A percentile compares a stretch with the other conserved stretches of the same genome.
phyloP scores from a whole-genome alignment of 1,140 invertebrate species.

The Caenorhabditis brenneri region DNA sequence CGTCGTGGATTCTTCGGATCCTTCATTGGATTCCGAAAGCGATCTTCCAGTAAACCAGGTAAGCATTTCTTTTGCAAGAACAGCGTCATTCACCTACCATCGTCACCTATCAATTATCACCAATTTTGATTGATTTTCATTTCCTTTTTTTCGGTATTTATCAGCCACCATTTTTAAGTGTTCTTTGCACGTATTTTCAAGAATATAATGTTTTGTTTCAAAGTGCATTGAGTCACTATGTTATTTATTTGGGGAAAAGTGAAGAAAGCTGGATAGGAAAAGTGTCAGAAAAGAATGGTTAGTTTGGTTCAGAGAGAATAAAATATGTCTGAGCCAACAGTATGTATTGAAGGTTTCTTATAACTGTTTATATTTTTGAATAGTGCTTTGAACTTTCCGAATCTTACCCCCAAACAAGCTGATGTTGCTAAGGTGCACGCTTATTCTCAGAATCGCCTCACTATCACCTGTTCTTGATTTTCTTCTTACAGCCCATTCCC shows the following conservation, averaged over 20 bases:
- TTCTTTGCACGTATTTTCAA: not conserved
- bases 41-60: conserved; percentile 20
- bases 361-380: too few relatives aligned
- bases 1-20: conserved; percentile 31
- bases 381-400: too few relatives aligned
- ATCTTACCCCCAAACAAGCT: too few relatives aligned
- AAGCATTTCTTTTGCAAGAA: not conserved
- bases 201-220: not conserved
- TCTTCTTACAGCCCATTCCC: too few relatives aligned
- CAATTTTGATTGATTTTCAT: conserved; percentile 29
- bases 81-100: not conserved
- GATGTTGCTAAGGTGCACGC: too few relatives aligned
- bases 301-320: too few relatives aligned
- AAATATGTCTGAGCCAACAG: too few relatives aligned
- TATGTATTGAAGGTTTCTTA: too few relatives aligned
- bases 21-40: conserved; percentile 10
- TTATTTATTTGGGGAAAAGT: not conserved
- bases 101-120: not conserved
- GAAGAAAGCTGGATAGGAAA: too few relatives aligned
- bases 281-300: too few relatives aligned
- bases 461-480: too few relatives aligned
- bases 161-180: conserved; percentile 3
- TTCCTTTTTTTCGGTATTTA: not conserved
- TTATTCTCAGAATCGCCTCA: too few relatives aligned
- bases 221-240: not conserved